Conservation (phyloP, 2,888 invertebrate species). For the Hartigia nigra region DNA sequence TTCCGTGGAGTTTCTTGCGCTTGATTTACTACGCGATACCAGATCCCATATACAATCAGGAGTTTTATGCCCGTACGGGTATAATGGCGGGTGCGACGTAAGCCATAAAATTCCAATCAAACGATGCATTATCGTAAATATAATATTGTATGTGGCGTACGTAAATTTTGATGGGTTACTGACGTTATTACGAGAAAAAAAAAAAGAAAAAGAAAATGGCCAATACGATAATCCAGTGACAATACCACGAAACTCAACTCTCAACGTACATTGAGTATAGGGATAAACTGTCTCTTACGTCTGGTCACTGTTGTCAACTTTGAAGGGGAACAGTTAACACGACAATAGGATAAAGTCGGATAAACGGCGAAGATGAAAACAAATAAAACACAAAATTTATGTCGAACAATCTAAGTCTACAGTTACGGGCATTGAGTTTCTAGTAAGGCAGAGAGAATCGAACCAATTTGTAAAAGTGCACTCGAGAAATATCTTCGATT, state of each 20-base stretch:
- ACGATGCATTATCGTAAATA: conserved; percentile 55
- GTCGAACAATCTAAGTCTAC: too few species aligned
- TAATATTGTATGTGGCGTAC: conserved; percentile 33
- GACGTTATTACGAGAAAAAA: neutral
- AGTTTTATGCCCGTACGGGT: conserved; percentile 34
- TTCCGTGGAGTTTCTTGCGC: conserved; percentile 36
- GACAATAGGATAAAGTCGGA: too few species aligned
- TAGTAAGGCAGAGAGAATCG: neutral
- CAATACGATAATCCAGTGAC: neutral
- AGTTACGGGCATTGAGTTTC: too few species aligned
- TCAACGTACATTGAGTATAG: neutral
- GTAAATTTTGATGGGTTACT: conserved; percentile 33
- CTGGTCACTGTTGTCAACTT: too few species aligned
- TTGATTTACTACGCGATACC: conserved; percentile 43
- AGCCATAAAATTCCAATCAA: conserved; percentile 55
- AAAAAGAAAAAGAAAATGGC: neutral
- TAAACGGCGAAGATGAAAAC: too few species aligned
- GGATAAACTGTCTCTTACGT: neutral
- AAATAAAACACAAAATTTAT: fast-evolving
- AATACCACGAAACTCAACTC: neutral
- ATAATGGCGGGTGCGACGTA: conserved; percentile 25
- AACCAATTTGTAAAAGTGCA: neutral
- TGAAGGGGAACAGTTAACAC: too few species aligned
- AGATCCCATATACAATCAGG: conserved; percentile 20
- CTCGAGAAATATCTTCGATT: neutral